Base-by-base conservation (phyloP, 2,113 vertebrate species). In the Stercorarius parasiticus region DNA sequence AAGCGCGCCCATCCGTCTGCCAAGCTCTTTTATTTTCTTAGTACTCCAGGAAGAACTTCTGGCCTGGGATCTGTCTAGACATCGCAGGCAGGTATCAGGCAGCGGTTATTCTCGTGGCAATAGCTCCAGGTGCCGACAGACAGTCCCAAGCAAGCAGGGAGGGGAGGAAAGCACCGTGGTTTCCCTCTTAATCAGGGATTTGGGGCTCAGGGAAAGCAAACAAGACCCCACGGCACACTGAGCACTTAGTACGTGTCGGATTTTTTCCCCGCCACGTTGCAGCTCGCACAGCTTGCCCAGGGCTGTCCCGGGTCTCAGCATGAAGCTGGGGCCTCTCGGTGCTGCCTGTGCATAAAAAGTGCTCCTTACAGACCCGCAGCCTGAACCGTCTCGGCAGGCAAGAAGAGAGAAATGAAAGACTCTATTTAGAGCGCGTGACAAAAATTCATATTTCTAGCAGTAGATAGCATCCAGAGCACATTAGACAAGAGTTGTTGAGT, bases 21-120 rank as follows among this genome's bases (percentile, higher is more conserved):
- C 88, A 20, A 59, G 3, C 5, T 29, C 45, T 86, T 26, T 7
- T 29, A 10, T 95, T 74, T 55, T 20, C 76, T 8, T 12, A 5
- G 2, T 25, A 45, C 80, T 93, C 80, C 86, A 58, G 86, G 86
- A 90, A 36, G 59, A 83, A 42, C 38, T 90, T 6, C 83, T 93
- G 89, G 71, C 84, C 72, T 40, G 83, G 91, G 93, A 90, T 87
- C 19, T 91, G 84, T 87, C 84, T 42, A 21, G 96, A 69, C 89
- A n/a, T 38, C 2, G 7, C 89, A 74, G 80, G 62, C 88, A 77
- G 91, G 80, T 80, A 69, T 18, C 58, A 71, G 76, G 56, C 61
- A 26, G 0, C 4, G 19, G 42, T 78, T 56, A 26, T 58, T 66
- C 71, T 72, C 27, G 0, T 29, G 66, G 86, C 40, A 61, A 6